These are phyloP conservation scores for Aporophyla lueneburgensis DNA, from an alignment of 2,888 invertebrate species.

Conservation along the genomic window DNA sequence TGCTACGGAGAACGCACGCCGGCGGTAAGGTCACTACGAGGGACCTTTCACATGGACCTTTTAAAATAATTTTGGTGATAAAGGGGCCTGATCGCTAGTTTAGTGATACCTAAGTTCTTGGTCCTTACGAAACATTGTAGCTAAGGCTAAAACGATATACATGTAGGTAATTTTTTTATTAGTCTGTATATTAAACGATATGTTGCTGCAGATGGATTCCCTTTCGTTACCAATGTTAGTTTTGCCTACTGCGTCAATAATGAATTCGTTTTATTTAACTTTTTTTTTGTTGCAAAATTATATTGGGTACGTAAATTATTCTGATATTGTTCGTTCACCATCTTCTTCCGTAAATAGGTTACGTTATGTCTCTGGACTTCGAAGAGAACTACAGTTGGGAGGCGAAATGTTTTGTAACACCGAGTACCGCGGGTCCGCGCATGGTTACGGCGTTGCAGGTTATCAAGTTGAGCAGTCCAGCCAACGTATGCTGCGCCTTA, in stretches of 20 bases:
- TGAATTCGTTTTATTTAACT: background rate
- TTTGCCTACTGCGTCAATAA: background rate
- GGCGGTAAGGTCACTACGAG: constrained; percentile 92
- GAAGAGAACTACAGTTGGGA: background rate
- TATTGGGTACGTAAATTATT: background rate
- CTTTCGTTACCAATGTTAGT: background rate
- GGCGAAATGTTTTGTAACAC: background rate
- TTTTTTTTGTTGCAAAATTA: background rate
- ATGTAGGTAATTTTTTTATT: background rate
- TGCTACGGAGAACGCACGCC: constrained; percentile 94
- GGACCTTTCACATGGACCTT: constrained; percentile 65
- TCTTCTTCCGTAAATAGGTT: background rate
- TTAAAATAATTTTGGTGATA: constrained; percentile 33
- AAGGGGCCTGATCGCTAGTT: constrained; percentile 4
- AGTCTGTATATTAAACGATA: background rate
- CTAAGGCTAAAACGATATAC: background rate
- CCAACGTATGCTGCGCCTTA: background rate
- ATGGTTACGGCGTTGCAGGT: constrained; percentile 5
- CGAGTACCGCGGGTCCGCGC: background rate
- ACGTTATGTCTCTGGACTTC: background rate
- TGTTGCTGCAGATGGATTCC: background rate
- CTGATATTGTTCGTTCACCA: background rate
- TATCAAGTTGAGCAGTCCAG: background rate
- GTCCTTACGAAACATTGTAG: background rate
- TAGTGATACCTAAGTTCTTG: background rate